Conservation (phyloP, 2,113 vertebrate species). For the Pelodiscus sinensis region DNA sequence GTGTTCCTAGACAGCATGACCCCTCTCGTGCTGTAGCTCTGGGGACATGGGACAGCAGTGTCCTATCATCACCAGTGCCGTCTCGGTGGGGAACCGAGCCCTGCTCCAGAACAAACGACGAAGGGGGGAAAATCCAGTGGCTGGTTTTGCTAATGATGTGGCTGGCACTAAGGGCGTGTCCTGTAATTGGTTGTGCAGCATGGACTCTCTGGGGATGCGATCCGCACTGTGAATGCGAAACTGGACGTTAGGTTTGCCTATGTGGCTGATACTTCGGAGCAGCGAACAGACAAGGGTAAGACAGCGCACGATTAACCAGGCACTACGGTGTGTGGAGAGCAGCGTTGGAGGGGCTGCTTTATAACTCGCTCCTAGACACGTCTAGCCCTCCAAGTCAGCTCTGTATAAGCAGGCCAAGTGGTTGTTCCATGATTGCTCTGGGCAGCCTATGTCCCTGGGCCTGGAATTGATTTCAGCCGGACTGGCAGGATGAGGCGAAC, state of each 20-base stretch:
- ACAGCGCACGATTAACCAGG: slow-evolving; percentile 19
- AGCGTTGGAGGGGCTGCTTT: not conserved
- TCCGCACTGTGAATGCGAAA: slow-evolving; percentile 5
- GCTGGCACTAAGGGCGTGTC: not conserved
- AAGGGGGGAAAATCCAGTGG: not conserved
- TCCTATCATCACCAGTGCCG: not conserved
- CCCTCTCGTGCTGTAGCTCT: not conserved
- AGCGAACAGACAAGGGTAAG: not conserved
- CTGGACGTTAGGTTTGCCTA: not conserved
- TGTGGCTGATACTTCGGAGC: not conserved
- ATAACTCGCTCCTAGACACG: slow-evolving; percentile 21
- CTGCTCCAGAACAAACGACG: not conserved
- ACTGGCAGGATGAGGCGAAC: slow-evolving; percentile 76
- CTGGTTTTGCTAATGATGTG: not conserved
- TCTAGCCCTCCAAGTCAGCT: slow-evolving; percentile 50
- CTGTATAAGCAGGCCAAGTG: slow-evolving; percentile 66
- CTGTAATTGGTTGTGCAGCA: not conserved
- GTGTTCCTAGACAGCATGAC: accelerated
- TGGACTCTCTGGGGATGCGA: not conserved
- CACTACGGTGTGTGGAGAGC: slow-evolving; percentile 46
- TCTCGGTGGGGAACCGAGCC: not conserved
- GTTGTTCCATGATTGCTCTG: slow-evolving; percentile 73
- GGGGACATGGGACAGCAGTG: not conserved
- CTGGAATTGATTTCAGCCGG: slow-evolving; percentile 67
- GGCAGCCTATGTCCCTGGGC: slow-evolving; percentile 65